A percentile compares a stretch with the other conserved stretches of the same genome.
Conservation (phyloP, 2,797 vertebrate species). For the Craterocephalus amniculus region DNA sequence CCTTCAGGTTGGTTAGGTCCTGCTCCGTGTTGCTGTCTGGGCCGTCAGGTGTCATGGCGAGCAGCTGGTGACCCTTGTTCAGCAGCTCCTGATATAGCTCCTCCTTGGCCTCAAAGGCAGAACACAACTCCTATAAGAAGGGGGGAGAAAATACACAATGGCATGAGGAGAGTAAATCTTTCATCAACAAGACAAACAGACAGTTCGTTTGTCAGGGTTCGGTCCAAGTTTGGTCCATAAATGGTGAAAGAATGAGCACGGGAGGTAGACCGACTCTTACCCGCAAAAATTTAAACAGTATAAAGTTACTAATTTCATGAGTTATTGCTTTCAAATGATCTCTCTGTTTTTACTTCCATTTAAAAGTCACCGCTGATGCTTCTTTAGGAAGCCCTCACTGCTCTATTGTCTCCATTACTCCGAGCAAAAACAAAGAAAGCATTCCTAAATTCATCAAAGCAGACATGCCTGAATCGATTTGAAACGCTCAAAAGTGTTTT, state of each 20-base stretch:
- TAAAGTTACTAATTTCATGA: slow-evolving; percentile 51
- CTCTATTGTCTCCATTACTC: slow-evolving; percentile 44
- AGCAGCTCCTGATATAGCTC: slow-evolving; percentile 88
- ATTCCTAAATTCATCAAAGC: slow-evolving; percentile 64
- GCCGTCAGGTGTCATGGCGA: slow-evolving; percentile 84
- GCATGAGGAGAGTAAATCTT: slow-evolving; percentile 5
- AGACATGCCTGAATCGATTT: slow-evolving; percentile 58
- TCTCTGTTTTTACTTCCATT: slow-evolving; percentile 43
- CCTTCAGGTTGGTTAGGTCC: slow-evolving; percentile 92
- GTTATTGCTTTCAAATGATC: slow-evolving; percentile 38
- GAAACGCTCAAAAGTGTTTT: slow-evolving; percentile 49
- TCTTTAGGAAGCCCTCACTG: slow-evolving; percentile 19
- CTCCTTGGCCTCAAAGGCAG: slow-evolving; percentile 90
- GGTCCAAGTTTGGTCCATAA: slow-evolving; percentile 48
- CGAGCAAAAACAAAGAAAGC: slow-evolving; percentile 48
- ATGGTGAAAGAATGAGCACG: slow-evolving; percentile 48
- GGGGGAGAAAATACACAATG: slow-evolving; percentile 33
- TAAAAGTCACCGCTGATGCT: slow-evolving; percentile 21
- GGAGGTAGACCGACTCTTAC: slow-evolving; percentile 25
- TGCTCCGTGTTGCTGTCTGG: slow-evolving; percentile 92
- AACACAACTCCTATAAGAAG: slow-evolving; percentile 90
- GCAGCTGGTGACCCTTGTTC: slow-evolving; percentile 90
- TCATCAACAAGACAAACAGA: slow-evolving; percentile 19
- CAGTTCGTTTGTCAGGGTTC: slow-evolving; percentile 16
- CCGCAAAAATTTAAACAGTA: slow-evolving; percentile 46